Base-by-base conservation (phyloP, 2,113 vertebrate genomes). In the Campylorhamphus procurvoides region DNA sequence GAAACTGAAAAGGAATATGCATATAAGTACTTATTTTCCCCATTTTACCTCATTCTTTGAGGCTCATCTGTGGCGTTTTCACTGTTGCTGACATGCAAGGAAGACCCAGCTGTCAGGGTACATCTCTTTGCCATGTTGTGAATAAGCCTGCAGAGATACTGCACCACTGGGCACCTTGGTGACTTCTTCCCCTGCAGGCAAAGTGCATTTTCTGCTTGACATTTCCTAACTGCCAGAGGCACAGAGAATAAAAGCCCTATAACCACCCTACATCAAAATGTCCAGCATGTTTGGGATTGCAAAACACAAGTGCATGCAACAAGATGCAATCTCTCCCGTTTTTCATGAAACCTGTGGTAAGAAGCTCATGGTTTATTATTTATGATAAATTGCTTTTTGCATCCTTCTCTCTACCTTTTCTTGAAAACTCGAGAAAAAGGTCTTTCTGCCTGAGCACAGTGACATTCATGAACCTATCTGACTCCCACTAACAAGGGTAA, bases 181-280 rank as follows among this genome's bases (percentile, higher is more conserved):
- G 85, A 37, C 66, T 93, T 91, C 69, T 80, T 77, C 42, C 74
- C 95, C 95, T 53, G 73, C 53, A 94, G 94, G 88, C 88, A 91
- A 87, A 95, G 52, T 86, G 78, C 84, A 91, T 93, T 96, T 96
- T 97, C 96, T 96, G 95, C 96, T 95, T 96, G 94, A 96, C 96
- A 95, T 94, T 96, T 96, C 77, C 64, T 22, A 49, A 79, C 33
- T 72, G 95, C 92, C 90, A 93, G 88, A 82, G 90, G 87, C 86
- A 72, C 13, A 7, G 35, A 67, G 76, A 91, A 89, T 74, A 80
- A 94, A 90, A 87, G 47, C 71, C 69, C 69, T 86, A 53, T 39
- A 87, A 62, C 29, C 67, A 90, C 14, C 39, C 72, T 40, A 60
- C 52, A 84, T 55, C 40, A 52, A 93, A 91, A 62, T 69, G 89